Base-by-base conservation (phyloP, 2,113 vertebrate species). In the Callithrix jacchus region DNA sequence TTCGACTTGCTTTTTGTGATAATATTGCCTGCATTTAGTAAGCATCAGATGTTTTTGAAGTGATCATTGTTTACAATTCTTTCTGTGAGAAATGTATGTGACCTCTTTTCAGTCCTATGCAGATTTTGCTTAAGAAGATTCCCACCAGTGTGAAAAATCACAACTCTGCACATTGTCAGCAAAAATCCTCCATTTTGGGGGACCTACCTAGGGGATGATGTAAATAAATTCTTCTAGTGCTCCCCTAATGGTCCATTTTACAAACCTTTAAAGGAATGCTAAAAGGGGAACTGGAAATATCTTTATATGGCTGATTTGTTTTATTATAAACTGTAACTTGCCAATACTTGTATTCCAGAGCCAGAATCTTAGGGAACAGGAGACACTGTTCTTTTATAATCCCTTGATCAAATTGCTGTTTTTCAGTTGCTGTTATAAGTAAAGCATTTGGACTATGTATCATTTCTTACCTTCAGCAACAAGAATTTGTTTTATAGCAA, bases 371-470 rank as follows among this genome's bases (percentile, higher is more conserved):
- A 89, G 35, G 66, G 6, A 58, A 40, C 80, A 80, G 37, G 56
- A 96, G 40, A 92, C n/a, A 27, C 35, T 79, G 32, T 56, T 70
- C 14, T 95, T 83, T 83, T 47, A 32, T 32, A 35, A 89, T 6
- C 42, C 12, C 5, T 77, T 96, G 20, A 32, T 87, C 16, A 82
- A 77, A 56, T 86, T 61, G 40, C 35, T 94, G 0, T 81, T 91
- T 90, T 94, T n/a, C 49, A 54, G 92, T 84, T 86, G 58, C 18
- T 84, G 11, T 70, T n/a, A 7, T 66, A 90, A 94, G 54, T 80
- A 30, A 73, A 81, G 70, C 13, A 21, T 20, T 16, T 37, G 16
- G 32, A 32, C 16, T 76, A 0, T 8, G 1, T 81, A 20, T 64
- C 21, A 20, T 77, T 52, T 97, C 49, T 95, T 61, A 42, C 47